These are phyloP conservation scores for Numida meleagris DNA, from an alignment of 2,113 vertebrate species.

Conservation along the genomic window DNA sequence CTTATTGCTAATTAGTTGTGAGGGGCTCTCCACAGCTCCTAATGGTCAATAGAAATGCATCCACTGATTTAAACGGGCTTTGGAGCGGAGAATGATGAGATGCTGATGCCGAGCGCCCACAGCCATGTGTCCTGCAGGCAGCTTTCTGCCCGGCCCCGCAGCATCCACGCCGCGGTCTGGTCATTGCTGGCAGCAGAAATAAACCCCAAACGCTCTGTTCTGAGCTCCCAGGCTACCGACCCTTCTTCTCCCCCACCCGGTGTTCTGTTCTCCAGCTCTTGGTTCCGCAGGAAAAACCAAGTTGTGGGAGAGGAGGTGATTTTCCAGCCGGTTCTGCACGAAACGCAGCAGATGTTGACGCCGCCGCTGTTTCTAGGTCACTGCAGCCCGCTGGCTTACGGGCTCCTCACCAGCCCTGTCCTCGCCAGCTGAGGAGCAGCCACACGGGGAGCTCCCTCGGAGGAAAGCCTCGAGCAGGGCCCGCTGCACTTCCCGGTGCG, in stretches of 20 bases:
- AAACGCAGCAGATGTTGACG: neutral
- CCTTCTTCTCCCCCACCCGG: neutral
- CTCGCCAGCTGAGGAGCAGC: neutral
- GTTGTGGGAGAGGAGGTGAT: neutral
- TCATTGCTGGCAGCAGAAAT: too few relatives aligned
- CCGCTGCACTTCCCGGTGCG: neutral
- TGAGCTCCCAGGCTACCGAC: accelerated
- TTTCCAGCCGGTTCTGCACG: neutral
- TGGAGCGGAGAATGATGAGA: neutral
- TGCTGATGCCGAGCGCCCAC: neutral
- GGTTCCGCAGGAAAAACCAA: neutral
- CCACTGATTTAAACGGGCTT: neutral
- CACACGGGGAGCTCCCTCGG: neutral
- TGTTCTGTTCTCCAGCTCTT: neutral
- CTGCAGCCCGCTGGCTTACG: neutral
- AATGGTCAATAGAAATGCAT: neutral
- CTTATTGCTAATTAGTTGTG: constrained; percentile 1
- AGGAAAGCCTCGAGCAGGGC: neutral
- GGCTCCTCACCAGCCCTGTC: neutral
- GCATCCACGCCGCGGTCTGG: neutral
- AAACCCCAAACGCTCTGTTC: neutral
- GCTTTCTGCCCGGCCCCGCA: neutral
- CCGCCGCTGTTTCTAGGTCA: neutral
- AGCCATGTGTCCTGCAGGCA: too few relatives aligned
- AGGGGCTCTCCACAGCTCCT: neutral